Conservation (phyloP, 2,113 vertebrate species). For the Thunnus thynnus region DNA sequence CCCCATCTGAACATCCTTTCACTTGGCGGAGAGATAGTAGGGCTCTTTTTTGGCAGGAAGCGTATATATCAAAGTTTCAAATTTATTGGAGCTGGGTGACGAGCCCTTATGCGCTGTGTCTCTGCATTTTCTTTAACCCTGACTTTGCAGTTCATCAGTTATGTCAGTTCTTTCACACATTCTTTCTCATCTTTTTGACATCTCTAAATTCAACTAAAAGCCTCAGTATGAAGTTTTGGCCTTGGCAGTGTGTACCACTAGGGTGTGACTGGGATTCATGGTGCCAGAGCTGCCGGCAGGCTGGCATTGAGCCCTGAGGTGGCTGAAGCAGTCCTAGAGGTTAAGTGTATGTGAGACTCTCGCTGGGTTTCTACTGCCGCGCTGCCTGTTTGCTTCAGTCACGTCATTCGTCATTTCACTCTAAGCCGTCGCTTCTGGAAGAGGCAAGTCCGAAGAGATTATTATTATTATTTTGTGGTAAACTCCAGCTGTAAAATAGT, state of each 20-base stretch:
- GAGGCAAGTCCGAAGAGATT: background rate
- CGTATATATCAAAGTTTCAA: conserved; percentile 50
- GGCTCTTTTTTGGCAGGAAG: conserved; percentile 54
- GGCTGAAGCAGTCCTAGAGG: conserved; percentile 40
- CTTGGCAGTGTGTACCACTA: conserved; percentile 39
- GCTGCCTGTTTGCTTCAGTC: conserved; percentile 20
- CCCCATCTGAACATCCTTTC: conserved; percentile 61
- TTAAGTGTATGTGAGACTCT: conserved; percentile 40
- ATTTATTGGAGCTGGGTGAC: conserved; percentile 38
- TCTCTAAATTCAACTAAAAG: conserved; percentile 19
- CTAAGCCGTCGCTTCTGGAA: background rate
- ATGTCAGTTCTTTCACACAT: conserved; percentile 16
- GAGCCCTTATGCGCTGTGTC: background rate
- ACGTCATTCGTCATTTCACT: conserved; percentile 27
- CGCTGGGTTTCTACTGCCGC: conserved; percentile 33
- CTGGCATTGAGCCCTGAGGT: conserved; percentile 28
- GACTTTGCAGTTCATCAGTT: background rate
- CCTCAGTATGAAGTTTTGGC: conserved; percentile 26
- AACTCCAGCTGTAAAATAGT: conserved; percentile 27
- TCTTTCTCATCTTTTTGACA: conserved; percentile 17
- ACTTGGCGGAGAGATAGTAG: conserved; percentile 14
- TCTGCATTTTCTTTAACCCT: conserved; percentile 6
- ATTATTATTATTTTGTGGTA: conserved; percentile 31
- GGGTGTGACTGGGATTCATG: conserved; percentile 53
- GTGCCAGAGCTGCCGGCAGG: conserved; percentile 59